phyloP scores from a whole-genome alignment of 2,797 vertebrate genomes.

The Betta splendens region DNA sequence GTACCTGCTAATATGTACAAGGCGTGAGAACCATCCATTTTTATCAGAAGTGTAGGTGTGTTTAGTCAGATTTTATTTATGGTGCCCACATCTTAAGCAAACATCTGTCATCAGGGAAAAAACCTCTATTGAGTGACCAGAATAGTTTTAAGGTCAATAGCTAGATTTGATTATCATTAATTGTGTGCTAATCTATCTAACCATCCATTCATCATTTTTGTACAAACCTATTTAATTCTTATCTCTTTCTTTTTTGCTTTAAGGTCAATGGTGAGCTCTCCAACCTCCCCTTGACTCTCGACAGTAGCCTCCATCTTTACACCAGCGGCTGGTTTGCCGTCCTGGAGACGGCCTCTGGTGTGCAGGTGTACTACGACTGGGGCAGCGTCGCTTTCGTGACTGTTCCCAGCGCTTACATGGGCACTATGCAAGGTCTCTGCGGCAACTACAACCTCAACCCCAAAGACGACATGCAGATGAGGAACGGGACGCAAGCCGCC shows the following conservation, averaged over 20 bases:
- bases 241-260: neutral
- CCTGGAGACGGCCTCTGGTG: slow-evolving; percentile 72
- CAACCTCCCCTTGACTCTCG: slow-evolving; percentile 72
- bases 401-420: slow-evolving; percentile 66
- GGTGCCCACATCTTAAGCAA: neutral
- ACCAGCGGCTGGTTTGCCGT: slow-evolving; percentile 63
- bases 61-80: neutral
- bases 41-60: neutral
- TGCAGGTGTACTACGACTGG: slow-evolving; percentile 82
- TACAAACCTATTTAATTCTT: slow-evolving; percentile 8
- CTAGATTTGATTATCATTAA: neutral
- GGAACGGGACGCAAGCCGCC: neutral
- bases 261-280: slow-evolving; percentile 76
- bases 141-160: neutral
- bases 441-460: slow-evolving; percentile 80
- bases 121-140: neutral
- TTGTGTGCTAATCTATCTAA: neutral
- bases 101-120: neutral
- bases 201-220: neutral
- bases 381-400: slow-evolving; percentile 64
- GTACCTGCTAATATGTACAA: too few species aligned
- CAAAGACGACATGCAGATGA: slow-evolving; percentile 66
- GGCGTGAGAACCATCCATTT: too few species aligned
- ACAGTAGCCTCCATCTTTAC: slow-evolving; percentile 63
- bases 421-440: slow-evolving; percentile 78